Conservation (phyloP, 2,888 invertebrate genomes). For the Galerucella calmariensis region DNA sequence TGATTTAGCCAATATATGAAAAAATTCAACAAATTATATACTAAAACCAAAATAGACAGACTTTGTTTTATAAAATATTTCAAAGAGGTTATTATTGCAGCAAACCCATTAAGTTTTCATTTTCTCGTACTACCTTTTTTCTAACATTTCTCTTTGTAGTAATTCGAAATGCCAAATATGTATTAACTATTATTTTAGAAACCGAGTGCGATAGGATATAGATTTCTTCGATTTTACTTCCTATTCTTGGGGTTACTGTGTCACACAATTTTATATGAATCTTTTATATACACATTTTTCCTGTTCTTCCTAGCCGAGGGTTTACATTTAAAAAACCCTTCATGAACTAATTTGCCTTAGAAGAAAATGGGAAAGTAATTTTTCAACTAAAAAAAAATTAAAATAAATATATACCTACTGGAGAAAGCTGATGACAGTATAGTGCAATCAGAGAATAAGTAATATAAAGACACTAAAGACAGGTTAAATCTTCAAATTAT, state of each 20-base stretch:
- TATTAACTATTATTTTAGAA: slow-evolving; percentile 3
- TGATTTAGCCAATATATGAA: no score
- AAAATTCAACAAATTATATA: no score
- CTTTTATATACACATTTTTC: background rate
- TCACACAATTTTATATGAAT: background rate
- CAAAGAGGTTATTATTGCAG: background rate
- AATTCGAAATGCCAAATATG: slow-evolving; percentile 14
- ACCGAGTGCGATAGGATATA: background rate
- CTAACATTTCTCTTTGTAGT: background rate
- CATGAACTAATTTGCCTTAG: no score
- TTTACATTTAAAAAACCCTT: background rate
- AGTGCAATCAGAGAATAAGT: no score
- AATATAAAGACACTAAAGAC: no score
- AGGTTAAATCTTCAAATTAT: no score
- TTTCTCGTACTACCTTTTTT: background rate
- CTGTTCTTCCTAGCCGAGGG: background rate
- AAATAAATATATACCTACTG: no score
- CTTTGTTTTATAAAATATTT: background rate
- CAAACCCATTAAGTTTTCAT: background rate
- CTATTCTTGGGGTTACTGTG: slow-evolving; percentile 6
- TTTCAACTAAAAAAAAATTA: no score
- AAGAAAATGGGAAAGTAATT: no score
- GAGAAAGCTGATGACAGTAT: no score
- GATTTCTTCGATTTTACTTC: slow-evolving; percentile 10
- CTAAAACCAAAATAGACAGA: no score